Conservation (phyloP, 1,140 invertebrate species). For the Lordiphosa clarofinis region DNA sequence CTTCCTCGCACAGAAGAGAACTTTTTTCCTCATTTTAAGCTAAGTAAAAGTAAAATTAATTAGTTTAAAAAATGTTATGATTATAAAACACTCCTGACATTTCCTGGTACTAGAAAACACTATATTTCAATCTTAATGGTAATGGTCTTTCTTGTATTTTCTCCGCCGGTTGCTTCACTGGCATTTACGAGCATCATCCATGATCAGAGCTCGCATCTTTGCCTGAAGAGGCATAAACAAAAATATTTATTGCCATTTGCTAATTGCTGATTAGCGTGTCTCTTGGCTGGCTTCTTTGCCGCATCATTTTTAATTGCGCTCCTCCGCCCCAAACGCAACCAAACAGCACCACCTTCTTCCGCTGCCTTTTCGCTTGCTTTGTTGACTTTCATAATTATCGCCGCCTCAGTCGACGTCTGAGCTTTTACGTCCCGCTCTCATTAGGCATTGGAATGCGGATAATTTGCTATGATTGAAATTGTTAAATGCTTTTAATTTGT, state of each 20-base stretch:
- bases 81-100: too few species aligned
- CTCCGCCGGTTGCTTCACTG: too few species aligned
- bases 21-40: too few species aligned
- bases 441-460: slow-evolving; percentile 65
- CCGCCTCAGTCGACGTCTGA: slow-evolving; percentile 24
- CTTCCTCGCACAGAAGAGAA: too few species aligned
- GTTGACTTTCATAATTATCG: slow-evolving; percentile 64
- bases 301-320: slow-evolving; percentile 28
- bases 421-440: slow-evolving; percentile 39
- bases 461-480: slow-evolving; percentile 72
- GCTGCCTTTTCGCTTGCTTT: slow-evolving; percentile 10
- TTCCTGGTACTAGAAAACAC: too few species aligned
- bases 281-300: slow-evolving; percentile 37
- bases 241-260: slow-evolving; percentile 63
- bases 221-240: slow-evolving; percentile 35
- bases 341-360: background rate
- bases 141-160: too few species aligned
- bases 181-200: too few species aligned
- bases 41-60: too few species aligned
- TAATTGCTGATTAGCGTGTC: slow-evolving; percentile 71
- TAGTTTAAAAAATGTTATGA: too few species aligned
- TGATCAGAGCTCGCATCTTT: slow-evolving; percentile 1
- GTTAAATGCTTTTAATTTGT: slow-evolving; percentile 67
- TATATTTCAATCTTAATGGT: too few species aligned
- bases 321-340: background rate